phyloP scores from a whole-genome alignment of 2,797 vertebrate species.

The Paratrypauchen microcephalus region DNA sequence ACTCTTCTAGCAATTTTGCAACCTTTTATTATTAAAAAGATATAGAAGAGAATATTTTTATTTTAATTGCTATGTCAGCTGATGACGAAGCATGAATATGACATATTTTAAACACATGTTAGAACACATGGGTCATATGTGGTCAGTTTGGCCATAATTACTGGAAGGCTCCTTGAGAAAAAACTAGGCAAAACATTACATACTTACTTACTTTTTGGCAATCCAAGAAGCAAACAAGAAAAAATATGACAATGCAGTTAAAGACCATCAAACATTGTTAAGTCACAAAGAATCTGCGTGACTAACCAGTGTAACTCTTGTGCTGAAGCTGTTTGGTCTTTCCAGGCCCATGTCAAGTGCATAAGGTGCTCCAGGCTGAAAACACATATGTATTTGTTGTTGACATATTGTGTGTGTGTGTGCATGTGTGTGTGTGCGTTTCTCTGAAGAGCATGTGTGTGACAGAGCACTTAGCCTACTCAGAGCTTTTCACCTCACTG shows the following conservation, averaged over 20 bases:
- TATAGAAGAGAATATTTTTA: no score
- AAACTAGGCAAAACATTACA: not conserved
- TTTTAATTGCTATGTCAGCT: no score
- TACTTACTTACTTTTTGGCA: conserved; percentile 66
- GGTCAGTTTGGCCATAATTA: not conserved
- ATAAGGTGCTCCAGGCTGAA: conserved; percentile 60
- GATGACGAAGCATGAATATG: no score
- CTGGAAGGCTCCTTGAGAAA: not conserved
- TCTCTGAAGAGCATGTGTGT: conserved; percentile 16
- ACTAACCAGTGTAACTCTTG: conserved; percentile 60
- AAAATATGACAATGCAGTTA: conserved; percentile 1
- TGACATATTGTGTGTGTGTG: conserved; percentile 10
- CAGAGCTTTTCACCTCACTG: conserved; percentile 59
- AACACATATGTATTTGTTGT: conserved; percentile 4
- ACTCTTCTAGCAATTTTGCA: no score
- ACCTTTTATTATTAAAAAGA: no score
- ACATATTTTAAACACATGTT: not conserved
- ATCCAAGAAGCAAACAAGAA: conserved; percentile 29
- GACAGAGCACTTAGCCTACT: conserved; percentile 53
- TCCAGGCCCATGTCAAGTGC: conserved; percentile 65
- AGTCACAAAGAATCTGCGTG: conserved; percentile 10
- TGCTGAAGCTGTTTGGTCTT: conserved; percentile 50
- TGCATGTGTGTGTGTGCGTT: conserved; percentile 16
- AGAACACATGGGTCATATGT: no score
- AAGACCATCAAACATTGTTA: not conserved